Evolutionary conservation across 1,140 invertebrate species (phyloP), one percentile per base, ranked within the genome.

Genomic region (Brachionus asplanchnoidis): DNA sequence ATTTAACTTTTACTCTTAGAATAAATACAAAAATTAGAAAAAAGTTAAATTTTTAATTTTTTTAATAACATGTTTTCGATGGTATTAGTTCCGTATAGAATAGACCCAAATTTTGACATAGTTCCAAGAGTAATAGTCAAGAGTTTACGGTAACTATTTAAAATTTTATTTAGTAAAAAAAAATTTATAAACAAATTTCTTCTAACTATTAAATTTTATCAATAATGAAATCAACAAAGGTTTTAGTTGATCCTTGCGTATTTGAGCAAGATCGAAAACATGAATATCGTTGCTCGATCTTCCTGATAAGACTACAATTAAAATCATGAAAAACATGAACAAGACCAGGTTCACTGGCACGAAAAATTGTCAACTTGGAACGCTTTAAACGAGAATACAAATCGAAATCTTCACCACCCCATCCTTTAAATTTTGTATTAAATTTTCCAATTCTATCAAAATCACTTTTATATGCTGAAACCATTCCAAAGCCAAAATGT

Each of bases 401-500:
- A 85, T 95, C 88, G n/a, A 90, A 88, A 79, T 90, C 89, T 84
- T 90, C 89, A 78, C 89, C 89, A 1, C 89, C 89, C 89, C 89
- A 90, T 9, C 89, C 89, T 70, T 93, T 92, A 73, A 99, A 98
- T n/a, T 92, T 92, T 17, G 94, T 93, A 66, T 99, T 94, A 84
- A 60, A 86, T 0, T 96, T 95, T 46, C 97, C 96, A 83, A 92
- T 90, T 17, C 90, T 89, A 70, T 90, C 88, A 83, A 96, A 93
- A 90, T 99, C 97, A 86, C 91, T 92, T 88, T 95, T 95, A 88
- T 95, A 99, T 75, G 98, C 91, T 84, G 94, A 93, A 5, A 94
- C 94, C 77, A 99, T 97, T 26, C 97, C 97, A 88, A 95, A 99
- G n/a, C 97, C 97, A 90, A 95, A 99, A 86, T 95, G 94, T 85